These are phyloP conservation scores for Lophius americanus DNA, from an alignment of 2,797 vertebrate species.

Conservation along the genomic window DNA sequence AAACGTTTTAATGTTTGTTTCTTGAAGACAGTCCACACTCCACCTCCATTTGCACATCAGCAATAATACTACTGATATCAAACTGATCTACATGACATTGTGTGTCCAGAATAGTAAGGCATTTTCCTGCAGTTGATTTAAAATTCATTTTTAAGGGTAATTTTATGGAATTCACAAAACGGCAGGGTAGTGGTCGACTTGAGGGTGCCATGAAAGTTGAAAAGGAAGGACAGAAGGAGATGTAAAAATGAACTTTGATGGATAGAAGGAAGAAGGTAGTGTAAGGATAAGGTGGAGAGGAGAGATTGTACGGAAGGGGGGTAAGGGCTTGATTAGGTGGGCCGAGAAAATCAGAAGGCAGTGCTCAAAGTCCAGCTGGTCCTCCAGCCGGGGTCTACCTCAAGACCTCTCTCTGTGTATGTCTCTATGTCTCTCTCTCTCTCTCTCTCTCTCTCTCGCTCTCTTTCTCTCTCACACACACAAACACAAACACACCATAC, in stretches of 20 bases:
- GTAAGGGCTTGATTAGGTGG: conserved; percentile 42
- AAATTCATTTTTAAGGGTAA: not conserved
- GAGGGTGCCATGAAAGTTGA: conserved; percentile 18
- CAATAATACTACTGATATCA: too few relatives aligned
- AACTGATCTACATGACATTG: too few relatives aligned
- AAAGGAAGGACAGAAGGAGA: conserved; percentile 12
- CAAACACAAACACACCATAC: conserved; percentile 6
- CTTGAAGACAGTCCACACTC: too few relatives aligned
- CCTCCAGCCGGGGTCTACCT: conserved; percentile 63
- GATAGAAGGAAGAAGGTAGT: not conserved
- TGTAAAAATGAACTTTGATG: not conserved
- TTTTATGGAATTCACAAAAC: conserved; percentile 3
- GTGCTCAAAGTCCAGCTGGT: conserved; percentile 74
- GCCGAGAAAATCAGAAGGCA: conserved; percentile 61
- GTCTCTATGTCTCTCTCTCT: not conserved
- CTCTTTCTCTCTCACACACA: conserved; percentile 4
- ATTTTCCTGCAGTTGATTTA: too few relatives aligned
- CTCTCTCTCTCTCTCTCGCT: not conserved
- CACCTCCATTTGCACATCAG: too few relatives aligned
- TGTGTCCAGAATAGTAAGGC: too few relatives aligned
- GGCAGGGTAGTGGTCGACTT: not conserved
- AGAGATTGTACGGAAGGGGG: conserved; percentile 28
- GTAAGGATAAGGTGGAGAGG: conserved; percentile 12
- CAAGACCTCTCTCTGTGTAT: conserved; percentile 32
- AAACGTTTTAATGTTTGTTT: too few relatives aligned